Conservation (phyloP, 2,797 vertebrate species). For the Tachyglossus aculeatus region DNA sequence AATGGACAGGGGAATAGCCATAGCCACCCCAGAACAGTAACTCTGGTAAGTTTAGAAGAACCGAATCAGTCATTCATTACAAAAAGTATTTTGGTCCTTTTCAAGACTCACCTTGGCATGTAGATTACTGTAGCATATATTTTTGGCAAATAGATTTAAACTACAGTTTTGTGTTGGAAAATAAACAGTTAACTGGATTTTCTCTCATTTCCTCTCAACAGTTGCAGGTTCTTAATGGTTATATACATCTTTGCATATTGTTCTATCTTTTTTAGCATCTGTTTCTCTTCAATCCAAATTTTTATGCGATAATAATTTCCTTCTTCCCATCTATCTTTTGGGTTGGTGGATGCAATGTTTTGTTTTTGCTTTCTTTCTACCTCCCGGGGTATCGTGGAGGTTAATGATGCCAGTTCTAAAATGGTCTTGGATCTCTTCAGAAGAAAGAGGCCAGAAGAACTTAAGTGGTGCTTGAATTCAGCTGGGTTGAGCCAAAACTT, state of each 20-base stretch:
- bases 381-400: conserved; percentile 15
- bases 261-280: conserved; percentile 19
- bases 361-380: conserved; percentile 20
- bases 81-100: no score
- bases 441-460: conserved; percentile 30
- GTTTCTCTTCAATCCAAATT: conserved; percentile 30
- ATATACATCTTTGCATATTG: conserved; percentile 21
- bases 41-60: no score
- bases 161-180: no score
- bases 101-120: no score
- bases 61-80: no score
- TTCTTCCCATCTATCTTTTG: background rate
- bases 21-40: no score
- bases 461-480: conserved; percentile 10
- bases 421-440: conserved; percentile 36
- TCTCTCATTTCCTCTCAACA: no score
- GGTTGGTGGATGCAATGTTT: conserved; percentile 17
- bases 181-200: no score
- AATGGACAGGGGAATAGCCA: background rate
- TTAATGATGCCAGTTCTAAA: conserved; percentile 45
- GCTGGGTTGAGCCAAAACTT: background rate
- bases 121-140: no score
- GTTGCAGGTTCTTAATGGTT: no score
- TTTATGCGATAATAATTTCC: conserved; percentile 33
- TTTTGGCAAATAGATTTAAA: no score